These are phyloP conservation scores for Shargacucullia verbasci DNA, from an alignment of 2,888 invertebrate species.

Conservation along the genomic window DNA sequence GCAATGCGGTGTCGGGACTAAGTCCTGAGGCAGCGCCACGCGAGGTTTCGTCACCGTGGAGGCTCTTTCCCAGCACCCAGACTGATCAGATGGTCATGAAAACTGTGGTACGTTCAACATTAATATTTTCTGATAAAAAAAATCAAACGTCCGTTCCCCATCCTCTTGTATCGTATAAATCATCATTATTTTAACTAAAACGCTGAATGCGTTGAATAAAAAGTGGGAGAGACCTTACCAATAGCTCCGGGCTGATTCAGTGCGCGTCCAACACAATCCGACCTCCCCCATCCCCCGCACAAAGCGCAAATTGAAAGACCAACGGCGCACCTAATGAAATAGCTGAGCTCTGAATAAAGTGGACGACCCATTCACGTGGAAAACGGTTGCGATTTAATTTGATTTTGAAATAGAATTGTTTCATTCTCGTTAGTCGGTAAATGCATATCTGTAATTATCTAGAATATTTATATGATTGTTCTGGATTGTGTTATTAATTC, in stretches of 20 bases:
- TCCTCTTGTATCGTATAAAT: constrained; percentile 39
- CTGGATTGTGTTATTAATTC: constrained; percentile 1
- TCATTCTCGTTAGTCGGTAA: constrained; percentile 53
- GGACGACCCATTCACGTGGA: constrained; percentile 62
- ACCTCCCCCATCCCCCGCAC: constrained; percentile 46
- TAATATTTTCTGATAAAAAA: not conserved
- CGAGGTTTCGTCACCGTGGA: too few relatives aligned
- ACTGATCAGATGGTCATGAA: too few relatives aligned
- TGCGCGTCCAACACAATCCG: constrained; percentile 46
- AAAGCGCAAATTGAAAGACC: constrained; percentile 49
- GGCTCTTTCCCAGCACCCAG: too few relatives aligned
- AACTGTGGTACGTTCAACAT: too few relatives aligned
- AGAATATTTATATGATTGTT: constrained; percentile 14
- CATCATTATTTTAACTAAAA: constrained; percentile 52
- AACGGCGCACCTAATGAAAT: constrained; percentile 61
- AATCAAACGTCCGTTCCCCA: constrained; percentile 6
- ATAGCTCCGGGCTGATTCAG: constrained; percentile 56
- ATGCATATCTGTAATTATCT: constrained; percentile 51
- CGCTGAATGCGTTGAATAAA: constrained; percentile 51
- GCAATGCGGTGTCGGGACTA: too few relatives aligned
- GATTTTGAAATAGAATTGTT: constrained; percentile 71
- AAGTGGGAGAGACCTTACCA: constrained; percentile 50
- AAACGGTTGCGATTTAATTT: constrained; percentile 71
- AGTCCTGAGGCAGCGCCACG: too few relatives aligned
- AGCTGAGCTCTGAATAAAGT: constrained; percentile 58